Base-by-base conservation (phyloP, 2,888 invertebrate genomes). In the Leucophenga montana region DNA sequence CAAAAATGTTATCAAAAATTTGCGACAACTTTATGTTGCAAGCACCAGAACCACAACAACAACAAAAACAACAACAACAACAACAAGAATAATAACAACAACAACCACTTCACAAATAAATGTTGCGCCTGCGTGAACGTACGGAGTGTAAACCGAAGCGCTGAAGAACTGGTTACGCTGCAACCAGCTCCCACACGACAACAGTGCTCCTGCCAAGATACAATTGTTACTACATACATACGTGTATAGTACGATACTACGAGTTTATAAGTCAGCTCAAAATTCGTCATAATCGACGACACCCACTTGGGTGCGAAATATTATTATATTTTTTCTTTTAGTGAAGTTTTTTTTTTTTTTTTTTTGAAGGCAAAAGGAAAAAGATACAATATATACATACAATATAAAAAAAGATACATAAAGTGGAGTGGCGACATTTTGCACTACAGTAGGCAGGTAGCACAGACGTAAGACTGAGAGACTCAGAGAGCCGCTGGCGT, bases 221-320 rank as follows among this genome's bases (percentile, higher is more conserved):
- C 50, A 50, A 50, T 50, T 5, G n/a, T 6, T 1, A 50, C 50
- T 50, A 18, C 50, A 18, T 18, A 48, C 3, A n/a, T n/a, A n/a
- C n/a, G n/a, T n/a, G n/a, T n/a, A n/a, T n/a, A n/a, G n/a, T n/a
- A 46, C 6, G 46, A 14, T 14, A 46, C 46, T 46, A 46, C 46
- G n/a, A 3, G 46, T 46, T 13, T 46, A 46, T 46, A n/a, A 14
- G 46, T 46, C 18, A 31, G 27, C 14, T 31, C 73, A 84, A 83
- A 80, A 80, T 83, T 80, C 83, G 83, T 80, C 83, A 84, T 80
- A 74, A 59, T 59, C 57, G 57, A 59, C 57, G 57, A 59, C 57
- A 59, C 57, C 57, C 57, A 59, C 57, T 31, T 59, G 57, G 57
- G 57, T 59, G 31, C 39, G 39, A 39, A 39, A 39, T 39, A 39